Conservation (phyloP, 2,113 vertebrate species). For the Trichomycterus rosablanca region DNA sequence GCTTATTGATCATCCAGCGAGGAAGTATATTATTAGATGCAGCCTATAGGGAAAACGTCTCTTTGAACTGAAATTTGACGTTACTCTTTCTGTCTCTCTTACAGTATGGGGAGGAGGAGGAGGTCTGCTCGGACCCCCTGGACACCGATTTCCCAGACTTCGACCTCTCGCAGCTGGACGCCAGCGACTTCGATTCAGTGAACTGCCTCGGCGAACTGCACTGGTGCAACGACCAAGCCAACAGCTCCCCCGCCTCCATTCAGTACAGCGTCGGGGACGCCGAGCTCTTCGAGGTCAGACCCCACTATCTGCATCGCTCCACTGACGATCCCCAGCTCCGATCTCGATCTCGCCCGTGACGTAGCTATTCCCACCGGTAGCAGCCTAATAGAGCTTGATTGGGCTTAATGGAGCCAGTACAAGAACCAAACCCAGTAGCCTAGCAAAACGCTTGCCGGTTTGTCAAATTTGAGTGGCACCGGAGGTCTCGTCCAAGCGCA, state of each 20-base stretch:
- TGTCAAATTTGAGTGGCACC: background rate
- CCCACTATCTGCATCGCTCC: background rate
- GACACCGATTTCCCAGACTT: conserved; percentile 92
- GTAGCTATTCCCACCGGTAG: conserved; percentile 11
- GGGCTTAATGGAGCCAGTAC: conserved; percentile 1
- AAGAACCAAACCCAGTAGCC: background rate
- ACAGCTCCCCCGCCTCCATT: conserved; percentile 73
- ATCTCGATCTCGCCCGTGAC: conserved; percentile 1
- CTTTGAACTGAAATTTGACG: conserved; percentile 45
- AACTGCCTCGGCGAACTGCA: conserved; percentile 87
- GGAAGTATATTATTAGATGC: conserved; percentile 40
- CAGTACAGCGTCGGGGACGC: conserved; percentile 81
- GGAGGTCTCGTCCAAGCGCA: background rate
- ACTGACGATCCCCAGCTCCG: background rate
- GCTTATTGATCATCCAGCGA: conserved; percentile 24
- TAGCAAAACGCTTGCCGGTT: background rate
- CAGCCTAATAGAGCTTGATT: background rate
- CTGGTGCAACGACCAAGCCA: conserved; percentile 83
- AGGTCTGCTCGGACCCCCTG: conserved; percentile 85
- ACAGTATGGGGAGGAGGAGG: conserved; percentile 82
- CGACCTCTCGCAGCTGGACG: conserved; percentile 93
- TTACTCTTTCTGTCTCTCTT: conserved; percentile 37
- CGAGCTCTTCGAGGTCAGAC: conserved; percentile 87
- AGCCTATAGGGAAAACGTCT: conserved; percentile 36
- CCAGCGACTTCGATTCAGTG: conserved; percentile 87